Evolutionary conservation across 2,797 vertebrate genomes (phyloP).

Genomic region (Paguma larvata): DNA sequence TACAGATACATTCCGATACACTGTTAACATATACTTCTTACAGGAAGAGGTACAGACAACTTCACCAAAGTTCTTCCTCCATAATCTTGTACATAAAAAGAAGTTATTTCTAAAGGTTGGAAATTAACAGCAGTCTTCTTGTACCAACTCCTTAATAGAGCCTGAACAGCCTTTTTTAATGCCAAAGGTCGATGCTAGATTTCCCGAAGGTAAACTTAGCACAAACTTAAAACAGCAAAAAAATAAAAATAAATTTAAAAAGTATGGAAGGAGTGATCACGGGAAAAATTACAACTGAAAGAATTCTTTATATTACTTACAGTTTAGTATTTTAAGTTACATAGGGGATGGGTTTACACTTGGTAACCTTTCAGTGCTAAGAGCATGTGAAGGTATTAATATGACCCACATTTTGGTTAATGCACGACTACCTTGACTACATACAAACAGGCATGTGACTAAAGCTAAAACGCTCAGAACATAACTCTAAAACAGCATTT

Average conservation of each 20-base stretch:
- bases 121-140: slow-evolving; percentile 51
- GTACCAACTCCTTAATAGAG: not conserved
- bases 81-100: not conserved
- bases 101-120: slow-evolving; percentile 15
- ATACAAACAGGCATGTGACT: not conserved
- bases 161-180: slow-evolving; percentile 7
- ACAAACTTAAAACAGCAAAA: slow-evolving; percentile 1
- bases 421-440: not conserved
- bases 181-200: not conserved
- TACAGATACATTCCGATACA: not conserved
- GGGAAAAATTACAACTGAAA: slow-evolving; percentile 35
- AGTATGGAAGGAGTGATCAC: not conserved
- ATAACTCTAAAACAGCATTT: not conserved
- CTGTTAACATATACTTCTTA: not conserved
- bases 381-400: slow-evolving; percentile 1
- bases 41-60: not conserved
- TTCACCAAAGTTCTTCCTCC: not conserved
- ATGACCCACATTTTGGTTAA: slow-evolving; percentile 13
- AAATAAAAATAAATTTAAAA: slow-evolving; percentile 37
- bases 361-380: slow-evolving; percentile 2
- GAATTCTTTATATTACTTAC: slow-evolving; percentile 8
- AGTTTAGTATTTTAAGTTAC: slow-evolving; percentile 31
- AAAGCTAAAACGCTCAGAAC: slow-evolving; percentile 34
- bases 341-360: not conserved
- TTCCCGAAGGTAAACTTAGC: slow-evolving; percentile 53